Base-by-base conservation (phyloP, 2,113 vertebrate genomes). In the Galemys pyrenaicus region DNA sequence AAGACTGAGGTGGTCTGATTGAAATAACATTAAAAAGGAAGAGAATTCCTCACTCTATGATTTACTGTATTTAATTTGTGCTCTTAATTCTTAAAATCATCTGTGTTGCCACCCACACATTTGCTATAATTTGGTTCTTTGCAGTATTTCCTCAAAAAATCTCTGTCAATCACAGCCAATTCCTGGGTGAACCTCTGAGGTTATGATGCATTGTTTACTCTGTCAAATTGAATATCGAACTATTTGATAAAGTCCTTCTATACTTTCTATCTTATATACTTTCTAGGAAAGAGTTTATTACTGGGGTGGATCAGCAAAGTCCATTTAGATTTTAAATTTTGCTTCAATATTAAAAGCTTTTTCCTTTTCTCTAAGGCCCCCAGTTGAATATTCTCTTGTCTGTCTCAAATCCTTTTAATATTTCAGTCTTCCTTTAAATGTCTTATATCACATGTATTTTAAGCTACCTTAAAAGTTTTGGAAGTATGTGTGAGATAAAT, bases 51-150 rank as follows among this genome's bases (percentile, higher is more conserved):
- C 39, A 39, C 37, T 62, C 13, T 75, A 41, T 80, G 84, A 67
- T 60, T 92, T 73, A 79, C 17, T 35, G 9, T 19, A 37, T 74
- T 54, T 94, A 46, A 77, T 77, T n/a, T 12, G 71, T 49, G 20
- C 13, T 82, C 37, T 81, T 71, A 58, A 62, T 71, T 87, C 26
- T 90, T 92, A 58, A 90, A 81, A 87, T 71, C 68, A 87, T 37
- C 68, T 86, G 13, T 9, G 35, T 30, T 70, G 32, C 20, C 51
- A 64, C 22, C 32, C 51, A 75, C 10, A 37, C 24, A 9, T 62
- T 92, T 77, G 5, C 35, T n/a, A 5, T 51, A 74, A 85, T 26
- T 35, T 41, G 37, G 24, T 86, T 92, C 35, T 70, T 51, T 70
- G 11, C 28, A 41, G 16, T 58, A 82, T 28, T 86, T 90, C 7